Base-by-base conservation (phyloP, 2,888 invertebrate species). In the Oscheius myriophilus region DNA sequence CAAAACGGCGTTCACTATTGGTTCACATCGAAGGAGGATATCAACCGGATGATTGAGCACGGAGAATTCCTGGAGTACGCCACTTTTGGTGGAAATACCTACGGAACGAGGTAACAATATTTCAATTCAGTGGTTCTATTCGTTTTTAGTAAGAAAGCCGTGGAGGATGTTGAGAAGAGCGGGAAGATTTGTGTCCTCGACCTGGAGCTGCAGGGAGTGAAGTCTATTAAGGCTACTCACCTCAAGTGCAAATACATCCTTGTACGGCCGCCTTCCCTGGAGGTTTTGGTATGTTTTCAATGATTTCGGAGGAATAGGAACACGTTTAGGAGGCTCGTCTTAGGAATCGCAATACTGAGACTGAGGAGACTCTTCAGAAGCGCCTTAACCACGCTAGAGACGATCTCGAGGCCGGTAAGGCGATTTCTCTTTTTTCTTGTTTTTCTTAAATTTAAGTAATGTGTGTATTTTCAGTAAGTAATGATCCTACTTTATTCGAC, bases 11-110 rank as follows among this genome's bases (percentile, higher is more conserved):
- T 67, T 21, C 81, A 87, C 67, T 86, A 86, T 70, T 78, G 74
- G 59, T 85, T 88, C 91, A 94, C 88, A 95, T 90, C 90, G 12
- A 90, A 90, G 76, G 91, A 91, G n/a, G 90, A 90, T 33, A 96
- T 98, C 92, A 88, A 91, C 79, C 87, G 90, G 45, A 92, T 92
- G 59, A 91, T 97, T 46, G 89, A 90, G 21, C 90, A 90, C 54
- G 92, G 92, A 33, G 93, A 94, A 80, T 98, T 98, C 87, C 90
- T 98, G 69, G 98, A 98, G 89, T 91, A 91, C 72, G 96, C 97
- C 0, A 90, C 90, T 57, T 98, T 95, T 87, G 93, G 96, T 82
- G 94, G 93, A 12, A 98, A 98, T 87, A 89, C 93, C 87, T 98
- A 98, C 89, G 98, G 97, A 55, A 98, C 97, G 57, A 95, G 93